A percentile compares a stretch with the other conserved stretches of the same genome.
Evolutionary conservation across 2,797 vertebrate species (phyloP).

Genomic region (Phalanger gymnotis): DNA sequence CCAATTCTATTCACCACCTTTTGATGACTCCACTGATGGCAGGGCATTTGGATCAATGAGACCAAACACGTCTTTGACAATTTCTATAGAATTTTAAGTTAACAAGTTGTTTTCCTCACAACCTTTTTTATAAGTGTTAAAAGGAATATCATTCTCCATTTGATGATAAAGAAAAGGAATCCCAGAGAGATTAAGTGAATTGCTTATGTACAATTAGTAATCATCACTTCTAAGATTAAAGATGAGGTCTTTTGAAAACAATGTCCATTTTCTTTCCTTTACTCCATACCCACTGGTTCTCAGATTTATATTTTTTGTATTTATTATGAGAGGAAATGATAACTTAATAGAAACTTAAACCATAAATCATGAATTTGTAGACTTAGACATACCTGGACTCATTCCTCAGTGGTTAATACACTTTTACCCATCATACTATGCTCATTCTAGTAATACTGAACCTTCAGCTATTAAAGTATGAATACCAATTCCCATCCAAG

Average conservation of each 20-base stretch:
- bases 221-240: not conserved
- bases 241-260: not conserved
- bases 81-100: not conserved
- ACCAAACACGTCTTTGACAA: not conserved
- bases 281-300: not conserved
- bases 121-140: not conserved
- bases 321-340: not conserved
- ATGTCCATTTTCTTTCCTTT: not conserved
- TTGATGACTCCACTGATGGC: no score
- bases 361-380: not conserved
- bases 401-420: not conserved
- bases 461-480: not conserved
- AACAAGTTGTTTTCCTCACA: not conserved
- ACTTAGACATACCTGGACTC: not conserved
- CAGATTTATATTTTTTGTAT: not conserved
- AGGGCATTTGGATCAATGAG: no score
- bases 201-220: not conserved
- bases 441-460: not conserved
- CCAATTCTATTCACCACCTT: no score
- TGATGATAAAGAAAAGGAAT: not conserved
- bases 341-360: not conserved
- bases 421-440: not conserved
- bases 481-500: not conserved
- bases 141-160: not conserved
- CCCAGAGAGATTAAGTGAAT: not conserved